phyloP scores from a whole-genome alignment of 2,113 vertebrate genomes.

The Tretioscincus oriximinensis region DNA sequence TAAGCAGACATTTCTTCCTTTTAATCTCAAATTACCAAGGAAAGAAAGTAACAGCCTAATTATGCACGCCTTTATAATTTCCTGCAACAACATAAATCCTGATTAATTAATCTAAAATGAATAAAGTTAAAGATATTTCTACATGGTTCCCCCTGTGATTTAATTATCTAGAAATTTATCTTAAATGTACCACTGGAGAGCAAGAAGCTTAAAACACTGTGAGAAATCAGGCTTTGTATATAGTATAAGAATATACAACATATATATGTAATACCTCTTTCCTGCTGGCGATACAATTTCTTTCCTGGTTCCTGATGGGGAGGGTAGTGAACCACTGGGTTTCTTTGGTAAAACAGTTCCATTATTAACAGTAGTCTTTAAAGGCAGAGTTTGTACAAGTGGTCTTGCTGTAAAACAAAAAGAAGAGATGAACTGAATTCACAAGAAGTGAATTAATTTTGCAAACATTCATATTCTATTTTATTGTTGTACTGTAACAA shows the following conservation, averaged over 20 bases:
- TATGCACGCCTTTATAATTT: slow-evolving; percentile 10
- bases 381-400: slow-evolving; percentile 88
- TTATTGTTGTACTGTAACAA: neutral
- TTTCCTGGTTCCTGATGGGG: slow-evolving; percentile 89
- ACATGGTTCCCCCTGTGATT: neutral
- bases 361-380: slow-evolving; percentile 89
- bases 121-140: neutral
- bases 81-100: slow-evolving; percentile 5
- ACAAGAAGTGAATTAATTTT: slow-evolving; percentile 2
- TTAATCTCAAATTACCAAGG: slow-evolving; percentile 10
- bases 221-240: neutral
- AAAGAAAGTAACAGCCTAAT: slow-evolving; percentile 37
- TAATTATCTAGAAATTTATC: slow-evolving; percentile 36
- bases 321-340: slow-evolving; percentile 83
- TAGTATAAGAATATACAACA: rapidly evolving
- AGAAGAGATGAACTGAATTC: slow-evolving; percentile 16
- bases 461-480: neutral
- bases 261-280: slow-evolving; percentile 81
- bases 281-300: slow-evolving; percentile 74
- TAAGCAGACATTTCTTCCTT: slow-evolving; percentile 19
- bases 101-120: slow-evolving; percentile 28
- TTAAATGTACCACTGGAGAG: slow-evolving; percentile 1
- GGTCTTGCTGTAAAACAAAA: slow-evolving; percentile 83
- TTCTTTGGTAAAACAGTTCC: slow-evolving; percentile 97
- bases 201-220: neutral